These are phyloP conservation scores for Andrena dorsata DNA, from an alignment of 2,888 invertebrate genomes.

Conservation along the genomic window DNA sequence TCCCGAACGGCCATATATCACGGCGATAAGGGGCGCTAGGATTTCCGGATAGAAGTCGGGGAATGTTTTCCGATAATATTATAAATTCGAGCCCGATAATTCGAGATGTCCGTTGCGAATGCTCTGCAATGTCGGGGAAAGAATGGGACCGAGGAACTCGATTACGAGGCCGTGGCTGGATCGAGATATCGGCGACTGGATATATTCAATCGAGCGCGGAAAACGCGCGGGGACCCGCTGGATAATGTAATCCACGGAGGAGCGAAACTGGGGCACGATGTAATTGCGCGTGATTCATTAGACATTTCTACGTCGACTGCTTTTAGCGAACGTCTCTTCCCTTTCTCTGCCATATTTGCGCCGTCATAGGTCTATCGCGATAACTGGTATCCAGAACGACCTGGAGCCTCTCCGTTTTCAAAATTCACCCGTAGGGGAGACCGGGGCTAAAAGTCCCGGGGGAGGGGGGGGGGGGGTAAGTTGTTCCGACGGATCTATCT, in stretches of 20 bases:
- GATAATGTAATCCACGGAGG: constrained; percentile 26
- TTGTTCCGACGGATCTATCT: too few relatives aligned
- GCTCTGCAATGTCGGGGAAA: constrained; percentile 40
- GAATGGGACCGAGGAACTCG: constrained; percentile 56
- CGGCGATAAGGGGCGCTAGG: constrained; percentile 46
- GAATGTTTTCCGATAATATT: constrained; percentile 61
- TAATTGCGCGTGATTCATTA: constrained; percentile 14
- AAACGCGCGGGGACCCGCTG: background rate
- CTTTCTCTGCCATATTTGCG: background rate
- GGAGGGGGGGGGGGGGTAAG: too few relatives aligned
- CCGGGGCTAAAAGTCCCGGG: too few relatives aligned
- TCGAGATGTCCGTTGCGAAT: constrained; percentile 26
- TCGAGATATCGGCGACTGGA: constrained; percentile 39
- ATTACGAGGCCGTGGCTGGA: constrained; percentile 43
- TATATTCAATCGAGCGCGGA: constrained; percentile 45
- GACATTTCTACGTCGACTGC: constrained; percentile 26
- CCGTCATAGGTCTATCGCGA: background rate
- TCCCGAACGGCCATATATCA: constrained; percentile 10
- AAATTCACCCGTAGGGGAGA: constrained; percentile 35
- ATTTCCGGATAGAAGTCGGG: constrained; percentile 34
- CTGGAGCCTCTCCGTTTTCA: background rate
- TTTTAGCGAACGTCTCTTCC: background rate
- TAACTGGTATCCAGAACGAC: background rate
- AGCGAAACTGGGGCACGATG: constrained; percentile 5
- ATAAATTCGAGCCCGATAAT: constrained; percentile 58